phyloP scores from a whole-genome alignment of 2,113 vertebrate species.

The Rhea americana region DNA sequence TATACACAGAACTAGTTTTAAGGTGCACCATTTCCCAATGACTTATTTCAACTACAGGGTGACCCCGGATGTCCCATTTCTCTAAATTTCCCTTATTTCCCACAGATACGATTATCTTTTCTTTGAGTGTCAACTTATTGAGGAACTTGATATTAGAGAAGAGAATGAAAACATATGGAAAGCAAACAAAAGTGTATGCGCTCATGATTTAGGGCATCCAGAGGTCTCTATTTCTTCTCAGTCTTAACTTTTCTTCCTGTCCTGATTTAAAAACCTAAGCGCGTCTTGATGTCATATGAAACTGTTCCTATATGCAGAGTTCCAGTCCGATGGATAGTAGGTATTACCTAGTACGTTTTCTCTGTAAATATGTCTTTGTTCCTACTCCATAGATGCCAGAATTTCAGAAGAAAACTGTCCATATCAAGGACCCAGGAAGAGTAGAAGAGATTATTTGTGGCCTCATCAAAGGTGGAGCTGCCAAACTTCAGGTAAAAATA shows the following conservation, averaged over 20 bases:
- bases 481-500: slow-evolving; percentile 92
- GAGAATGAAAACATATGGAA: background rate
- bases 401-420: slow-evolving; percentile 93
- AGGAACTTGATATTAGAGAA: background rate
- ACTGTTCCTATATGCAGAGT: background rate
- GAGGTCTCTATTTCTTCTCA: background rate
- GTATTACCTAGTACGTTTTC: background rate
- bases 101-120: background rate
- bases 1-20: background rate
- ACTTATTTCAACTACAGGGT: background rate
- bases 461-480: slow-evolving; percentile 94
- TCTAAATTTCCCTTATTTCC: background rate
- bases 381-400: slow-evolving; percentile 89
- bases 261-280: background rate
- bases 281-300: background rate
- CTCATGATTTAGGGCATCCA: background rate
- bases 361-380: slow-evolving; percentile 1
- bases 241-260: background rate
- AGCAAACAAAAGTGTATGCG: background rate
- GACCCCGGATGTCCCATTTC: background rate
- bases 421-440: slow-evolving; percentile 89
- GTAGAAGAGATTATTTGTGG: slow-evolving; percentile 97
- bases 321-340: background rate
- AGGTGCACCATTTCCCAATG: background rate
- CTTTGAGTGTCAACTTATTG: background rate